Conservation (phyloP, 1,140 invertebrate species). For the Drosophila lacertosa region DNA sequence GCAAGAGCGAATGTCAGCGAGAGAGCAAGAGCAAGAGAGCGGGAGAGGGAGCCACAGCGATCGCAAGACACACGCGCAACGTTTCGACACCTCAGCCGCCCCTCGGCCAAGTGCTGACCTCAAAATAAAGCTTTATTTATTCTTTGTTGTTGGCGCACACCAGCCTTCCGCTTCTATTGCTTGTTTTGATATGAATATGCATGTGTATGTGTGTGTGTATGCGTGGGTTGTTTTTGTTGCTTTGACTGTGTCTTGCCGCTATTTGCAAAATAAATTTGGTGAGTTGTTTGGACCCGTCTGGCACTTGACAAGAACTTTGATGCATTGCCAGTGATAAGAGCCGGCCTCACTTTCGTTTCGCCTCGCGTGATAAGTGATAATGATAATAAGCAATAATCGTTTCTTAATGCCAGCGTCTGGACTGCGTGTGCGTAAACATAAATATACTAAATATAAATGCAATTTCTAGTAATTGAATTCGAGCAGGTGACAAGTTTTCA, state of each 20-base stretch:
- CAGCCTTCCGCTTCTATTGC: constrained; percentile 31
- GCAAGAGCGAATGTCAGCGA: not conserved
- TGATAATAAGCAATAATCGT: not conserved
- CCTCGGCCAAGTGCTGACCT: constrained; percentile 31
- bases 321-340: constrained; percentile 6
- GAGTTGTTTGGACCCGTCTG: constrained; percentile 27
- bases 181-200: constrained; percentile 6
- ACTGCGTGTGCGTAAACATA: not conserved
- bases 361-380: constrained; percentile 26
- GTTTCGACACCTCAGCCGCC: constrained; percentile 2
- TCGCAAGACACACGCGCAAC: constrained; percentile 31
- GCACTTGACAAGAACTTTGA: constrained; percentile 24
- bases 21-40: not conserved
- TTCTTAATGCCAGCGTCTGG: constrained; percentile 4
- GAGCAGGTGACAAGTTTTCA: constrained; percentile 20
- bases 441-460: not conserved
- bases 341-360: constrained; percentile 14
- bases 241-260: not conserved
- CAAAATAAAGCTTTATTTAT: constrained; percentile 41
- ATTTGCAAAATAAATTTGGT: constrained; percentile 15
- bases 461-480: constrained; percentile 8
- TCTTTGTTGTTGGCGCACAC: constrained; percentile 28
- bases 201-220: not conserved
- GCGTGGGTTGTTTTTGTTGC: not conserved
- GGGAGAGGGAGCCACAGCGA: constrained; percentile 1